Percentiles rank a stretch among this genome's conserved stretches.
phyloP scores from a whole-genome alignment of 1,140 invertebrate genomes.

The Halictus rubicundus region DNA sequence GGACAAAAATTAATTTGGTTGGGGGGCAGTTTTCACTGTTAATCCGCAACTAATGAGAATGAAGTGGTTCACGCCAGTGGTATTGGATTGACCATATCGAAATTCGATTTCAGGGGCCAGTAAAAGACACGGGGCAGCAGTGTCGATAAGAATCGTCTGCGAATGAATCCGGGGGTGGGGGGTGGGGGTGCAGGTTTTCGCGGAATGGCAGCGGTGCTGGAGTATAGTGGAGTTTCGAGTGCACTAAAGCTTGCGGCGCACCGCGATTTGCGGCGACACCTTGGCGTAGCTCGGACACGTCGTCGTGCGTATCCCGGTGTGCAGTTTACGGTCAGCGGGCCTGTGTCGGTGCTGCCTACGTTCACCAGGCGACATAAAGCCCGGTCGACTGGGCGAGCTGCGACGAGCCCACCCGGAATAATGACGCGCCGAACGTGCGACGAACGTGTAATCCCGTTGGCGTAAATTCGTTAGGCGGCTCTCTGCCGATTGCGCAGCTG shows the following conservation, averaged over 20 bases:
- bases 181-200: no score
- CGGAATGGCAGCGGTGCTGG: no score
- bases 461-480: background rate
- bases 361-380: background rate
- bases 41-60: no score
- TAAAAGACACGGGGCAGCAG: no score
- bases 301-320: constrained; percentile 19
- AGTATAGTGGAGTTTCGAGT: background rate
- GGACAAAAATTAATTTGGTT: no score
- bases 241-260: background rate
- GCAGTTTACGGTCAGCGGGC: constrained; percentile 28
- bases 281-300: constrained; percentile 2
- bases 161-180: no score
- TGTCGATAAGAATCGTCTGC: no score
- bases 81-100: no score
- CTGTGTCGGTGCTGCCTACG: no score
- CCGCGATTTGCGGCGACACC: constrained; percentile 33
- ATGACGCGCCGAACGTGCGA: background rate
- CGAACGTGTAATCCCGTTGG: background rate
- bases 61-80: no score
- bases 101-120: no score
- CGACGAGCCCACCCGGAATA: background rate
- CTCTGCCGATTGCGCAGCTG: background rate
- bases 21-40: no score
- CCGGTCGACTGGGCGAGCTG: background rate